Evolutionary conservation across 2,797 vertebrate species (phyloP).

Genomic region (Crax fasciolata): DNA sequence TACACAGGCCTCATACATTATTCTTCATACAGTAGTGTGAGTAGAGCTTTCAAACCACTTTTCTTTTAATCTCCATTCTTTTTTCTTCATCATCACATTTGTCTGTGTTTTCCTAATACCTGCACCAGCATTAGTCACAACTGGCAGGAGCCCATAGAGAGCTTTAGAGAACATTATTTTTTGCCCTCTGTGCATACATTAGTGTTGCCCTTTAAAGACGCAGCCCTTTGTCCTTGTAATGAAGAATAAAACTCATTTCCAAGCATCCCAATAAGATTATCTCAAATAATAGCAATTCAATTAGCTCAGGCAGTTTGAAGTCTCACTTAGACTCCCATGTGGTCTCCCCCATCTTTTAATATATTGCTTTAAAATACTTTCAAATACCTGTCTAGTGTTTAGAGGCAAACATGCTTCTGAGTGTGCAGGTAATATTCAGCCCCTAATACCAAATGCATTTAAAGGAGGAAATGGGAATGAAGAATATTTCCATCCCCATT

Average conservation of each 20-base stretch:
- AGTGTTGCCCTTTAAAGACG: slow-evolving; percentile 67
- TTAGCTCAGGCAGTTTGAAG: slow-evolving; percentile 73
- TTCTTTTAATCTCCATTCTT: slow-evolving; percentile 68
- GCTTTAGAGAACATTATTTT: slow-evolving; percentile 63
- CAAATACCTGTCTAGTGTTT: background rate
- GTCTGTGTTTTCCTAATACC: slow-evolving; percentile 53
- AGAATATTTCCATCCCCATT: background rate
- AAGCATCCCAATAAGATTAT: slow-evolving; percentile 76
- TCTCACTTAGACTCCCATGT: slow-evolving; percentile 60
- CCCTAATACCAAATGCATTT: background rate
- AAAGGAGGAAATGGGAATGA: background rate
- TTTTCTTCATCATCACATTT: slow-evolving; percentile 51
- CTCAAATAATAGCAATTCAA: slow-evolving; percentile 76
- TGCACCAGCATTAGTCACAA: slow-evolving; percentile 58
- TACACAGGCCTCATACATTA: slow-evolving; percentile 52
- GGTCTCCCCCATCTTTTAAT: slow-evolving; percentile 45
- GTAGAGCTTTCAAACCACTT: slow-evolving; percentile 68
- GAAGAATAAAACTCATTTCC: slow-evolving; percentile 73
- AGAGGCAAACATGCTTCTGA: background rate
- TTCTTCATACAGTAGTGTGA: slow-evolving; percentile 31
- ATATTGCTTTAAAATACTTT: slow-evolving; percentile 36
- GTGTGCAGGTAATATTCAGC: background rate
- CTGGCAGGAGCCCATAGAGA: slow-evolving; percentile 43
- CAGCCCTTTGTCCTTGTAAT: slow-evolving; percentile 72
- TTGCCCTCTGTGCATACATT: slow-evolving; percentile 73